Evolutionary conservation across 2,888 invertebrate genomes (phyloP).

Genomic region (Rhabditophanes sp.): DNA sequence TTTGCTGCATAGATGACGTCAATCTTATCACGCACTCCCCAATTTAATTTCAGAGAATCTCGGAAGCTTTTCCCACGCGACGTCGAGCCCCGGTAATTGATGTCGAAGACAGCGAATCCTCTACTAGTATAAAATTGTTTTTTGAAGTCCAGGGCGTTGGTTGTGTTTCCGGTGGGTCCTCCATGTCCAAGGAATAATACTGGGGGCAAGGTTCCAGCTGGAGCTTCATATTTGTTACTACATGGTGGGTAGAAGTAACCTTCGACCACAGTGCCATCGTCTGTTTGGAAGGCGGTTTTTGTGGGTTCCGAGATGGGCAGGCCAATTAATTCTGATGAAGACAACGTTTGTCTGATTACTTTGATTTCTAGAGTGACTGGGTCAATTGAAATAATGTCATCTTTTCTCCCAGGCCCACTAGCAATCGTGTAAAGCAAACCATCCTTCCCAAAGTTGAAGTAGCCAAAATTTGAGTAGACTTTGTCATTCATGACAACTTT

Average conservation of each 20-base stretch:
- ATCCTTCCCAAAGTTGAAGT: background rate
- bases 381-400: constrained; percentile 10
- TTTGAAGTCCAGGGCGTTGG: constrained; percentile 38
- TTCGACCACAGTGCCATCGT: background rate
- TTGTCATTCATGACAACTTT: constrained; percentile 1
- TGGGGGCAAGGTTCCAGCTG: constrained; percentile 43
- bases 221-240: constrained; percentile 43
- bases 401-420: constrained; percentile 1
- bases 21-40: constrained; percentile 46
- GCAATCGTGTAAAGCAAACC: background rate
- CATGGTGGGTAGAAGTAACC: constrained; percentile 2
- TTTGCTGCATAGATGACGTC: constrained; percentile 45
- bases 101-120: constrained; percentile 47
- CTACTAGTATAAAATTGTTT: constrained; percentile 44
- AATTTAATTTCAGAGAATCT: constrained; percentile 29
- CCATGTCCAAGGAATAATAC: constrained; percentile 46
- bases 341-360: constrained; percentile 42
- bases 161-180: constrained; percentile 45
- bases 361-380: constrained; percentile 39
- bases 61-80: constrained; percentile 46
- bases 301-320: constrained; percentile 33
- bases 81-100: constrained; percentile 47
- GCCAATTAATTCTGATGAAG: constrained; percentile 17
- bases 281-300: constrained; percentile 18
- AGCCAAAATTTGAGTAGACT: background rate